Evolutionary conservation across 2,113 vertebrate genomes (phyloP).

Genomic region (Puffinus mauretanicus): DNA sequence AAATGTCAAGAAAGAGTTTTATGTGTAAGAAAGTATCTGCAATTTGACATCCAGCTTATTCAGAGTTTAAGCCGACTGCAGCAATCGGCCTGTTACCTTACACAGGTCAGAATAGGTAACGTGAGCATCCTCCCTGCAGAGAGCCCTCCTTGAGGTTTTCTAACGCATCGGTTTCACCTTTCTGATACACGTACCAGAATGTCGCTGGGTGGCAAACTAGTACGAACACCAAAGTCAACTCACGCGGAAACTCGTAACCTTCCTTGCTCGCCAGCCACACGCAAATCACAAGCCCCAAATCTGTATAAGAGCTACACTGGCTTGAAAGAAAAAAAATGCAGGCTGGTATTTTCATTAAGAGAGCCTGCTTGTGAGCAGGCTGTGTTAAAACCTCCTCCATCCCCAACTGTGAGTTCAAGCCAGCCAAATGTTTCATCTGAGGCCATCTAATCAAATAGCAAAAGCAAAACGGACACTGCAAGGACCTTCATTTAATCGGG

Average conservation of each 20-base stretch:
- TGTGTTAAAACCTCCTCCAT: neutral
- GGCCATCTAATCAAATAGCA: neutral
- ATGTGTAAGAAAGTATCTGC: neutral
- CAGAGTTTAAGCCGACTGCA: neutral
- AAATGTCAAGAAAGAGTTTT: neutral
- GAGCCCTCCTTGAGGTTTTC: neutral
- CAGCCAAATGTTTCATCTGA: neutral
- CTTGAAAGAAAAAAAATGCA: neutral
- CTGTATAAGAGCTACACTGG: neutral
- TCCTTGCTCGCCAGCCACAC: neutral
- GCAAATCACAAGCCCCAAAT: neutral
- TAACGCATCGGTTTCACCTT: neutral
- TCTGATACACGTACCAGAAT: neutral
- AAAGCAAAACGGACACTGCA: neutral
- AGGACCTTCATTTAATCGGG: neutral
- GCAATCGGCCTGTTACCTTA: neutral
- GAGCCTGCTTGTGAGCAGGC: neutral
- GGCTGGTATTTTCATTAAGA: neutral
- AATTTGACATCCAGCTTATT: neutral
- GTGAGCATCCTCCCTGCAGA: neutral
- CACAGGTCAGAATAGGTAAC: neutral
- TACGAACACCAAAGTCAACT: neutral
- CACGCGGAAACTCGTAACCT: neutral
- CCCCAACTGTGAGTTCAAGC: neutral
- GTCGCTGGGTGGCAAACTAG: neutral